Conservation (phyloP, 2,797 vertebrate species). For the Paedocypris micromegethes region DNA sequence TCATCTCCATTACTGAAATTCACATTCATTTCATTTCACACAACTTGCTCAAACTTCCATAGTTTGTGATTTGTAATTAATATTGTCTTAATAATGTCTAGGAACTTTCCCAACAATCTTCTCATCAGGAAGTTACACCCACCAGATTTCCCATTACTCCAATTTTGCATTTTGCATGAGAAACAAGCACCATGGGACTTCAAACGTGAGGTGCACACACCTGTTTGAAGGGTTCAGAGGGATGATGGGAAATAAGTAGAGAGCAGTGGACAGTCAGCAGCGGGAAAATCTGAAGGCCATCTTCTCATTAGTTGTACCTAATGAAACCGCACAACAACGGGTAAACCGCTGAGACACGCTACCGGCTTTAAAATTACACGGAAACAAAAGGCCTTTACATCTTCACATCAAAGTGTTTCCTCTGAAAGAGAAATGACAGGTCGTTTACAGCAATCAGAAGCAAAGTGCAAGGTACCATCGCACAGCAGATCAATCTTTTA, state of each 20-base stretch:
- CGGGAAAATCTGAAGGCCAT: slow-evolving; percentile 62
- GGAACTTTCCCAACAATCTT: too few relatives aligned
- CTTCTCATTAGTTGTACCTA: slow-evolving; percentile 78
- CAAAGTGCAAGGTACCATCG: slow-evolving; percentile 21
- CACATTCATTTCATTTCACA: too few relatives aligned
- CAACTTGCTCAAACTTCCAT: too few relatives aligned
- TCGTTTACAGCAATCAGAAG: slow-evolving; percentile 19
- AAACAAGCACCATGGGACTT: slow-evolving; percentile 25
- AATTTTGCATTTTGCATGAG: too few relatives aligned
- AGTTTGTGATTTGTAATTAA: too few relatives aligned
- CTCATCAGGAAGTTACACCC: too few relatives aligned
- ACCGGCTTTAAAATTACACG: slow-evolving; percentile 71
- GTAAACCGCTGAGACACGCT: slow-evolving; percentile 70
- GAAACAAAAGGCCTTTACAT: slow-evolving; percentile 73
- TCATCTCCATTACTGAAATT: too few relatives aligned
- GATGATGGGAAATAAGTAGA: slow-evolving; percentile 66
- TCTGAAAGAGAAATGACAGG: slow-evolving; percentile 50
- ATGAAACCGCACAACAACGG: slow-evolving; percentile 69
- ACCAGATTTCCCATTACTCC: too few relatives aligned
- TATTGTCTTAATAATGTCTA: too few relatives aligned
- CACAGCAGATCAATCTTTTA: slow-evolving; percentile 15
- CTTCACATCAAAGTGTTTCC: slow-evolving; percentile 71
- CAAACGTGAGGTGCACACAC: slow-evolving; percentile 48
- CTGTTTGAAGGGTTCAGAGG: slow-evolving; percentile 41
- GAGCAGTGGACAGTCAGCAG: slow-evolving; percentile 61